Evolutionary conservation across 2,797 vertebrate genomes (phyloP), one percentile per base, ranked within the genome.

Genomic region (Phyllotis vaccarum): DNA sequence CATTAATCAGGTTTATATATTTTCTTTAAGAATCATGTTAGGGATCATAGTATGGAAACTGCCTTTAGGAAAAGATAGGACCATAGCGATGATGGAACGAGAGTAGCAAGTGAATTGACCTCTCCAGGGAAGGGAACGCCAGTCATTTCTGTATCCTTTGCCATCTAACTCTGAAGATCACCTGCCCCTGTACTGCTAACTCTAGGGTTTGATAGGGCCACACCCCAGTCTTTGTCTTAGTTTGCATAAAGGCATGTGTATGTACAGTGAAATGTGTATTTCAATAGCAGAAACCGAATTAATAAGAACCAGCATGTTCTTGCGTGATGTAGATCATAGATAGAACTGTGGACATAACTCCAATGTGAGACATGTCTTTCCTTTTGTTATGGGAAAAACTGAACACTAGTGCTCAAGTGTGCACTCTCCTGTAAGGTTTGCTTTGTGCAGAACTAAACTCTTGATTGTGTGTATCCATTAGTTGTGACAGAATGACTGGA

Each of bases 251-350:
- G 86, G 96, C 97, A 97, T 95, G 95, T 89, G 22, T 96, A 89
- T 96, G 72, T 97, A 97, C 93, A 83, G 93, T 97, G 94, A 96
- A 95, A 72, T 12, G 60, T 97, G 60, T 96, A 93, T 91, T 96
- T 81, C 64, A 93, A 76, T 95, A 96, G 92, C 64, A 70, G 89
- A 95, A 95, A 95, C 87, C 94, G 60, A 96, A 89, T 83, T 97
- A 86, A 80, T 93, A 96, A 91, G 81, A 96, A 85, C 95, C 89
- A 97, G 97, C 97, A 97, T 97, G 97, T 95, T 96, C 80, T 95
- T 89, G 75, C 82, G 72, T 94, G 90, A 87, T 79, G 31, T 64
- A 91, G 86, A 89, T 96, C 68, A 79, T 89, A 79, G 93, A 91
- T 88, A 92, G 91, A 97, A 95, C 85, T 95, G 75, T 83, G 74